Conservation (phyloP, 2,113 vertebrate species). For the Phalacrocorax carbo region DNA sequence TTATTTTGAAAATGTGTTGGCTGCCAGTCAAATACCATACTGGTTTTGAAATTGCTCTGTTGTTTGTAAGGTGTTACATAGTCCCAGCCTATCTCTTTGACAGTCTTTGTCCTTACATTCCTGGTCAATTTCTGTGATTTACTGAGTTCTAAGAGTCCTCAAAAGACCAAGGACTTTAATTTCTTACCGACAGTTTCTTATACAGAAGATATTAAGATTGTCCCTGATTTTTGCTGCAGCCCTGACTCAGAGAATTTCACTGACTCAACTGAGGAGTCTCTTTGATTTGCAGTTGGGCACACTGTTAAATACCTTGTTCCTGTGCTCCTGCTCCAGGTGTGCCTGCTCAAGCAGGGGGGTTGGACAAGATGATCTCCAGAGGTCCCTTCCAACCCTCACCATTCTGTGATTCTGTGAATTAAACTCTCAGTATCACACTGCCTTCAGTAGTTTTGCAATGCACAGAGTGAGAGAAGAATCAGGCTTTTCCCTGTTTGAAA, state of each 20-base stretch:
- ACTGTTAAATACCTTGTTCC: neutral
- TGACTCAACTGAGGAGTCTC: neutral
- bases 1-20: conserved; percentile 68
- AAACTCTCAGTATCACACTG: neutral
- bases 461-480: neutral
- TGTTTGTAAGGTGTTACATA: conserved; percentile 56
- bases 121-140: conserved; percentile 7
- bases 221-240: neutral
- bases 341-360: no score
- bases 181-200: neutral
- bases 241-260: neutral
- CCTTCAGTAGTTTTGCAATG: neutral
- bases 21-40: conserved; percentile 69
- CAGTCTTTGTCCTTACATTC: conserved; percentile 44
- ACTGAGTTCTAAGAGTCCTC: neutral
- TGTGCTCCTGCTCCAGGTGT: no score
- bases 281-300: neutral
- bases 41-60: conserved; percentile 62
- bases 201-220: neutral
- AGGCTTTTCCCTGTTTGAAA: neutral
- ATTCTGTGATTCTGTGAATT: neutral
- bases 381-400: no score
- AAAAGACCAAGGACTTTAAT: neutral
- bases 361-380: no score
- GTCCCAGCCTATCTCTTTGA: conserved; percentile 40